phyloP scores from a whole-genome alignment of 2,113 vertebrate genomes.

The Prochilodus magdalenae region DNA sequence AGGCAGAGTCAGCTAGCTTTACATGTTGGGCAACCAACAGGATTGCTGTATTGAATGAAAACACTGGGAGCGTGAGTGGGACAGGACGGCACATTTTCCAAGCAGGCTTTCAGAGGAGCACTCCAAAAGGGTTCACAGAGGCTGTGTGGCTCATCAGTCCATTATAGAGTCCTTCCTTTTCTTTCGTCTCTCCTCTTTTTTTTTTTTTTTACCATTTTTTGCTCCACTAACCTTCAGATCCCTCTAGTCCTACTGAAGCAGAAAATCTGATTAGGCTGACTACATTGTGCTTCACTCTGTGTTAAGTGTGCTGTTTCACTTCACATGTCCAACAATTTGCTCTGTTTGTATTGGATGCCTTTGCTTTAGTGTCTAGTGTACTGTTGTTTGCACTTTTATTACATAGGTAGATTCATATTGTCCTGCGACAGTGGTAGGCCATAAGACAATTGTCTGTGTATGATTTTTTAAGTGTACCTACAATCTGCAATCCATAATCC shows the following conservation, averaged over 20 bases:
- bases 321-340: slow-evolving; percentile 29
- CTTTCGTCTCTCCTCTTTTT: neutral
- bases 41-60: neutral
- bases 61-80: neutral
- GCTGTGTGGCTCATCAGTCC: slow-evolving; percentile 19
- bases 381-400: slow-evolving; percentile 27
- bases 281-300: slow-evolving; percentile 36
- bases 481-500: neutral
- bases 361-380: slow-evolving; percentile 22
- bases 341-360: slow-evolving; percentile 29
- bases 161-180: slow-evolving; percentile 26
- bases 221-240: slow-evolving; percentile 38
- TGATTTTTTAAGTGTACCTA: neutral
- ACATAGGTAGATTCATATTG: slow-evolving; percentile 16
- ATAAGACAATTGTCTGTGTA: neutral
- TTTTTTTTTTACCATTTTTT: slow-evolving; percentile 8
- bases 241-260: slow-evolving; percentile 29
- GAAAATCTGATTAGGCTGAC: slow-evolving; percentile 49
- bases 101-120: neutral
- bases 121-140: slow-evolving; percentile 1
- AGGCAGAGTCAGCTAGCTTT: neutral
- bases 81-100: neutral
- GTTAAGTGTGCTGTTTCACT: slow-evolving; percentile 29
- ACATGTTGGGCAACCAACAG: neutral
- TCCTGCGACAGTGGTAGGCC: neutral